These are phyloP conservation scores for Balaeniceps rex DNA, from an alignment of 2,113 vertebrate genomes.

Conservation along the genomic window DNA sequence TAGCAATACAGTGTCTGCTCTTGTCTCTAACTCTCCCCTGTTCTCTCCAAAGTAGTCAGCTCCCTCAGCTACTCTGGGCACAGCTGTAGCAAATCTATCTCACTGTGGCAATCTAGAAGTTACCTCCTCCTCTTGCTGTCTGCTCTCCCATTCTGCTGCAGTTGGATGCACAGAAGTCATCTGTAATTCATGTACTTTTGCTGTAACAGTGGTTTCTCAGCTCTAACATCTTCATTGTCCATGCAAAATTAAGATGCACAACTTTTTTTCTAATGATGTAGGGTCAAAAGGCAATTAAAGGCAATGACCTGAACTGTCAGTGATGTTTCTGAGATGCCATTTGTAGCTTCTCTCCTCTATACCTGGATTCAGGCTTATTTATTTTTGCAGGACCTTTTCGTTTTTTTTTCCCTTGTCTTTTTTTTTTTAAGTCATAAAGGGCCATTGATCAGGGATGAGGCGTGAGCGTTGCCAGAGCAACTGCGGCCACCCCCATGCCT, in stretches of 20 bases:
- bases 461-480: too few relatives aligned
- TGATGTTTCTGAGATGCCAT: neutral
- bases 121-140: neutral
- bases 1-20: neutral
- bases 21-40: neutral
- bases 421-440: neutral
- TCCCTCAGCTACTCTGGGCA: neutral
- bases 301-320: neutral
- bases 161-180: neutral
- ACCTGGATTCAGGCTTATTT: neutral
- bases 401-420: neutral
- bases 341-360: neutral
- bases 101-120: accelerated
- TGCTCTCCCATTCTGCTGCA: neutral
- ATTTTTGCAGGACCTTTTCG: neutral
- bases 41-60: neutral
- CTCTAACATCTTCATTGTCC: neutral
- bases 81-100: neutral
- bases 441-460: neutral
- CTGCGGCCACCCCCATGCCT: too few relatives aligned
- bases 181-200: neutral
- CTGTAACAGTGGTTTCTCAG: neutral
- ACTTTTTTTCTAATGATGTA: neutral
- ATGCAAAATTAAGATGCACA: neutral
- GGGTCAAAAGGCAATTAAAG: neutral